Conservation (phyloP, 2,113 vertebrate species). For the Herpetotheres cachinnans region DNA sequence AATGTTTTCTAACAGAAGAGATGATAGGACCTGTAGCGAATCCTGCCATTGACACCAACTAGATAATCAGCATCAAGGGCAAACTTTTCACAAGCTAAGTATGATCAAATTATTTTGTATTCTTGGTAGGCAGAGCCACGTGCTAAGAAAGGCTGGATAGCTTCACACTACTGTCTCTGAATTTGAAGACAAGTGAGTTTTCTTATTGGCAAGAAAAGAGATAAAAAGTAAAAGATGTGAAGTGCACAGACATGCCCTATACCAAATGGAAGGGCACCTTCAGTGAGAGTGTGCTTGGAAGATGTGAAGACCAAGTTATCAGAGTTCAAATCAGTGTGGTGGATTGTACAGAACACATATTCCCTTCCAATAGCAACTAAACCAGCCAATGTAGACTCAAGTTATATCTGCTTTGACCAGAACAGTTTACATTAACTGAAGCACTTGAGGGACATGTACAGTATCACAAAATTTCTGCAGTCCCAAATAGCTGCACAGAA, state of each 20-base stretch:
- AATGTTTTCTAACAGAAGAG: background rate
- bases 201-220: background rate
- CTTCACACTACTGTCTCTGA: background rate
- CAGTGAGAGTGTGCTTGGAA: background rate
- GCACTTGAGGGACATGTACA: background rate
- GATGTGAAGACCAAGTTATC: background rate
- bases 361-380: background rate
- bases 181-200: background rate
- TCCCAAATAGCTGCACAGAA: background rate
- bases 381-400: rapidly evolving
- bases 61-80: background rate
- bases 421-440: background rate
- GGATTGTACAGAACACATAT: background rate
- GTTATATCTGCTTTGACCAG: background rate
- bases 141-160: background rate
- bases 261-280: background rate
- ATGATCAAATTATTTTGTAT: background rate
- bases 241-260: background rate
- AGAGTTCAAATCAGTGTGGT: background rate
- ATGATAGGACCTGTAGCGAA: background rate
- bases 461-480: background rate
- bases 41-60: background rate
- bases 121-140: background rate
- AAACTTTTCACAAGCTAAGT: background rate
- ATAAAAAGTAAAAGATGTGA: background rate